Base-by-base conservation (phyloP, 92 coral and sea anemone genomes). In the Phenganax subtilis region DNA sequence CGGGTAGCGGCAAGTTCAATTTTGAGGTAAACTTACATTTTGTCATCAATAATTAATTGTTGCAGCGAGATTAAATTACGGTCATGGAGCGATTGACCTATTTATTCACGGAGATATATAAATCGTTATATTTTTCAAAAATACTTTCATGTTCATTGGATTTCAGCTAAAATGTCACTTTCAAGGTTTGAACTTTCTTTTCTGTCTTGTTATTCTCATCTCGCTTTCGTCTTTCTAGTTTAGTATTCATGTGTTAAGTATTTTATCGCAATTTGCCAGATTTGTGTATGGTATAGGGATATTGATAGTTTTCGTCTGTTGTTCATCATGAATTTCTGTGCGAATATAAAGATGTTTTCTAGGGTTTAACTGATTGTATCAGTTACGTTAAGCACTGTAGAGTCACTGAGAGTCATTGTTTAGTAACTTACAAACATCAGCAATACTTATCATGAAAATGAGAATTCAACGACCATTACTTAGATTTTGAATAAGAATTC, bases 1-100 rank as follows among this genome's bases (percentile, higher is more conserved):
- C 93, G 51, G 92, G 92, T 64, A 96, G 96, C 66, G 89, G 96
- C 47, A 96, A 96, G 88, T 83, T 92, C 70, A 84, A 75, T 77
- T 96, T 92, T 85, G 99, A 96, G 99, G 99, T 91, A 80, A 86
- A 82, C 59, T 63, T 79, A 28, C 83, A 52, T 79, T 55, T 73
- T 79, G 83, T 79, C 83, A 79, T 79, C 83, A 79, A 64, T 79
- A 15, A 79, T 79, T 79, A 64, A 79, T 79, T 64, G 83, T 37
- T 54, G 28, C 28, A 7, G 61, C 51, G 57, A 52, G 83, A 79
- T 79, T 79, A 79, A 51, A 79, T 79, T 79, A 63, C 83, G 53
- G 27, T 64, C 61, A 31, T 51, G 16, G 37, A 14, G 47, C 8
- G 25, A 37, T 62, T 79, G 83, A 63, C 83, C 83, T 79, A 73